phyloP scores from a whole-genome alignment of 2,113 vertebrate species.

The Tinamus guttatus region DNA sequence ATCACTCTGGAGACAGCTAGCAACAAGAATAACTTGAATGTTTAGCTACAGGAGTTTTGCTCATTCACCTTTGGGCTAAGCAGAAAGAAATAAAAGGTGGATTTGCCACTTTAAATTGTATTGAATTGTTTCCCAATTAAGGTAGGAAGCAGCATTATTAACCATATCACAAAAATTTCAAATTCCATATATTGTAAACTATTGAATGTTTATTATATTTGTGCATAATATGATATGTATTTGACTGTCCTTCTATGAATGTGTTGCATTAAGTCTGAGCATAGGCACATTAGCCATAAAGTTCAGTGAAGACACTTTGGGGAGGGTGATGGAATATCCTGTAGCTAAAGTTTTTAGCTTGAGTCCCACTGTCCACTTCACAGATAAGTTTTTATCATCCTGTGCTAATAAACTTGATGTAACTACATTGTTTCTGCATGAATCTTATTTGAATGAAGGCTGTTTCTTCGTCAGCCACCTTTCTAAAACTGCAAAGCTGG shows the following conservation, averaged over 20 bases:
- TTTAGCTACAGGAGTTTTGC: neutral
- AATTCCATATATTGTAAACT: neutral
- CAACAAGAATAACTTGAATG: neutral
- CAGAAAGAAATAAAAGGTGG: neutral
- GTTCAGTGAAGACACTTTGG: neutral
- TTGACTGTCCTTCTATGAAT: neutral
- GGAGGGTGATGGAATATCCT: neutral
- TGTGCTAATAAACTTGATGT: neutral
- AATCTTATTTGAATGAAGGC: neutral
- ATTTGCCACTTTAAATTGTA: neutral
- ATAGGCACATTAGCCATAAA: neutral
- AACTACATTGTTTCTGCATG: neutral
- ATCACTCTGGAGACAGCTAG: neutral
- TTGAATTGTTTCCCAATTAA: neutral
- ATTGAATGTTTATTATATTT: neutral
- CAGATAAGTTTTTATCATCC: neutral
- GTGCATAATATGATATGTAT: neutral
- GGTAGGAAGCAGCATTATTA: neutral
- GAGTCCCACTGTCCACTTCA: neutral
- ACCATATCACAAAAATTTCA: neutral
- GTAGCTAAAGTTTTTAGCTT: neutral
- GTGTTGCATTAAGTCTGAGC: accelerated
- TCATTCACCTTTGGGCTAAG: neutral
- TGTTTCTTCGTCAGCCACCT: neutral
- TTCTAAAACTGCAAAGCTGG: neutral